Percentiles rank a stretch among this genome's conserved stretches.
Conservation (phyloP, 2,113 vertebrate species). For the Willisornis vidua region DNA sequence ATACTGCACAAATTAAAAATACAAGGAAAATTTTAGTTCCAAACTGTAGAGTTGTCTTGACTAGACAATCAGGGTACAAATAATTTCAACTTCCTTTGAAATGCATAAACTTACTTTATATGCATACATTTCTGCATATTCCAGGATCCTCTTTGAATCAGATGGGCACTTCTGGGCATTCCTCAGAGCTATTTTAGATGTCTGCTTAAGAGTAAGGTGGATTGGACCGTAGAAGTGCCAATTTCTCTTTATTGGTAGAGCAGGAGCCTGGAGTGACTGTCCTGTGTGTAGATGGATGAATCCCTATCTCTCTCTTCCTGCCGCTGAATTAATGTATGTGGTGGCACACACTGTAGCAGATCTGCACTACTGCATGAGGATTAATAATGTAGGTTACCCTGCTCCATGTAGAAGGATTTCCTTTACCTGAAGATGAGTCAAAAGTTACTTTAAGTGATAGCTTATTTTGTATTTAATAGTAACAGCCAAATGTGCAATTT, state of each 20-base stretch:
- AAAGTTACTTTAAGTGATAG: not conserved
- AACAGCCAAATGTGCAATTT: not conserved
- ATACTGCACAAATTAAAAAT: not conserved
- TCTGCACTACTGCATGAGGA: not conserved
- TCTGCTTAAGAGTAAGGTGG: not conserved
- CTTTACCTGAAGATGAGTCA: not conserved
- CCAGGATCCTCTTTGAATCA: not conserved
- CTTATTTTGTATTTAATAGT: not conserved
- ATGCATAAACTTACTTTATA: too few relatives aligned
- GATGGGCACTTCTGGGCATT: not conserved
- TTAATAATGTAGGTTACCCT: not conserved
- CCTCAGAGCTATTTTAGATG: not conserved
- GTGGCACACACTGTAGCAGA: not conserved
- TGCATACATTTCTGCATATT: not conserved
- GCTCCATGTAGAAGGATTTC: not conserved
- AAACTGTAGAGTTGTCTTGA: not conserved
- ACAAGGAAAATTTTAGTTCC: not conserved
- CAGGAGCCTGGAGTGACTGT: not conserved
- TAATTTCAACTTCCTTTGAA: not conserved
- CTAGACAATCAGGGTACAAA: not conserved
- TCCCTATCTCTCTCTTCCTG: not conserved
- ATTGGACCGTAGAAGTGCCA: not conserved
- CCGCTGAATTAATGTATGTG: not conserved
- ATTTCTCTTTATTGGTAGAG: not conserved
- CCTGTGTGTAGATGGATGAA: not conserved